Percentiles rank a stretch among this genome's conserved stretches.
These are phyloP conservation scores for Etia nguti DNA, from an alignment of 2,113 vertebrate genomes.

Conservation along the genomic window DNA sequence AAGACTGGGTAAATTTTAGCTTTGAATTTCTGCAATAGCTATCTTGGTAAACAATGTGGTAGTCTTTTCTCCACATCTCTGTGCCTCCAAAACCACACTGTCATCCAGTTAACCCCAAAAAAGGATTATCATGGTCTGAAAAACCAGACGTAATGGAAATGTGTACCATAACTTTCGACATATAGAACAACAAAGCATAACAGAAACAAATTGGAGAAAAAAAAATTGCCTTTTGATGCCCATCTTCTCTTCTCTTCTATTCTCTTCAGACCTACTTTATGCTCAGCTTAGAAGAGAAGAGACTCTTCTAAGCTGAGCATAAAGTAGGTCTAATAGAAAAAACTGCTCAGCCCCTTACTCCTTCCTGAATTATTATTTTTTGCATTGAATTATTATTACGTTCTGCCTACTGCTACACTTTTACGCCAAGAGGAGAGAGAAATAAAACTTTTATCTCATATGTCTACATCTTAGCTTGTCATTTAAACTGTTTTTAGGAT, in stretches of 20 bases:
- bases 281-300: not conserved
- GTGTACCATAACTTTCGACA: not conserved
- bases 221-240: not conserved
- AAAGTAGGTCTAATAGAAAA: constrained; percentile 27
- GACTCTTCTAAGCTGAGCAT: not conserved
- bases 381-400: constrained; percentile 23
- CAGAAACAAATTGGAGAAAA: not conserved
- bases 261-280: not conserved
- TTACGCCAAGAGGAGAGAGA: not conserved
- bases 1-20: not conserved
- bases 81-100: not conserved
- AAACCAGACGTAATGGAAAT: not conserved
- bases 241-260: not conserved
- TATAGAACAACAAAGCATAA: not conserved
- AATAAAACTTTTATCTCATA: not conserved
- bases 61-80: not conserved
- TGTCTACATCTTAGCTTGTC: constrained; percentile 1
- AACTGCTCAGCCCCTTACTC: constrained; percentile 9
- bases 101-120: not conserved
- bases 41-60: not conserved
- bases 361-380: not conserved
- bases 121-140: not conserved
- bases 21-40: not conserved
- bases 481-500: not conserved
- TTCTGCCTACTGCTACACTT: constrained; percentile 16